Base-by-base conservation (phyloP, 1,140 invertebrate species). In the Neodiprion virginianus region DNA sequence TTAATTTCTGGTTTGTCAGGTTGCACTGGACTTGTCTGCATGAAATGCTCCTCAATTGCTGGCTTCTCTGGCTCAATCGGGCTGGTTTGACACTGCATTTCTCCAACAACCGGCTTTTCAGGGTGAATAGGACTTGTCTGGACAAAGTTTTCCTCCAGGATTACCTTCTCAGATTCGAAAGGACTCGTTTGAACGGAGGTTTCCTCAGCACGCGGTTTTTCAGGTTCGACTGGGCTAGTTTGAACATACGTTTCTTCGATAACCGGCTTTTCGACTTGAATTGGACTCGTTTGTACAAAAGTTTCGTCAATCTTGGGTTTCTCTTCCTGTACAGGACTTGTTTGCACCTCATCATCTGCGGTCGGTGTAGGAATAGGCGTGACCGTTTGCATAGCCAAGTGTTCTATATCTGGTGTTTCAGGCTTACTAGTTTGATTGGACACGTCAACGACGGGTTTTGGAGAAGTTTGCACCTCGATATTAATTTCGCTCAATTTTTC, bases 101-200 rank as follows among this genome's bases (percentile, higher is more conserved):
- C 80, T 69, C 69, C 76, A 23, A 79, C 71, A 71, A 80, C 84
- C 73, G 75, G 70, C 12, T 84, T 79, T 50, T 82, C 77, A n/a
- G 89, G 87, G 48, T 83, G 83, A 14, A 89, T 90, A 79, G 90
- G 90, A 8, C 85, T 85, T 12, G 85, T 74, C 2, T 82, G 83
- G 81, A 90, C 89, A 48, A 61, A 47, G 68, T 76, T 77, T 74
- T 67, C 8, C 49, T 69, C 85, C 5, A 87, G 85, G 81, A 83
- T 78, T 23, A 61, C 23, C 28, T 72, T 73, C 8, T 79, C 74
- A 23, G 82, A 81, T 61, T 84, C 79, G 8, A 83, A 47, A 1
- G 84, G 82, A 74, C 81, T 85, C 8, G 85, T 87, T 71, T 85
- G 83, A 9, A 79, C 75, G n/a, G 71, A 73, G 74, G 75, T 72